Percentiles rank a stretch among this genome's conserved stretches.
Evolutionary conservation across 2,113 vertebrate genomes (phyloP).

Genomic region (Microtus pennsylvanicus): DNA sequence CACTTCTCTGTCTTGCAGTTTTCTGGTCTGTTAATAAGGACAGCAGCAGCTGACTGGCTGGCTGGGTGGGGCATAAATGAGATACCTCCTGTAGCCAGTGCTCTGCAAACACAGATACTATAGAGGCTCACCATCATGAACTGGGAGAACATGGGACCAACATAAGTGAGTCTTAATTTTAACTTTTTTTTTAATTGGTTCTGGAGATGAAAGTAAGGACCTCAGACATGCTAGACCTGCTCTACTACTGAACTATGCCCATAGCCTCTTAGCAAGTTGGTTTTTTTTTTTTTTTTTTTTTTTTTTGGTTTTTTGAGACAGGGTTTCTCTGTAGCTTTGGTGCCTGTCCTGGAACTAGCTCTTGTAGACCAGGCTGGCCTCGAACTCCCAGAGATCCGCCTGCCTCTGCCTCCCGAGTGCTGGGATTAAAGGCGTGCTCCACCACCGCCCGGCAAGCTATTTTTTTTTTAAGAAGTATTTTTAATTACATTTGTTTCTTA

Average conservation of each 20-base stretch:
- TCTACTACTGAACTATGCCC: neutral
- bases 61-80: neutral
- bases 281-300: neutral
- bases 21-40: neutral
- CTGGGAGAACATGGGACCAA: neutral
- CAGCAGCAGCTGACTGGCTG: neutral
- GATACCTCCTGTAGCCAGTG: neutral
- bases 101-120: accelerated
- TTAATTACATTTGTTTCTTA: no score
- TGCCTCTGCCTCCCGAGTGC: no score
- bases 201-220: neutral
- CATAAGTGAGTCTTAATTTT: neutral
- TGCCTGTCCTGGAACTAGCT: no score
- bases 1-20: neutral
- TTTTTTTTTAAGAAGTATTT: neutral
- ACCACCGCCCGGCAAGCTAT: no score
- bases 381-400: no score
- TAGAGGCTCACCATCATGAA: neutral
- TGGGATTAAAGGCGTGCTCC: no score
- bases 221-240: neutral
- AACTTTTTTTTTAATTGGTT: neutral
- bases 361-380: no score
- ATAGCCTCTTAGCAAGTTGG: neutral
- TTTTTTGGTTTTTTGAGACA: no score
- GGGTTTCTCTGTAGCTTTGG: no score